phyloP scores from a whole-genome alignment of 1,140 invertebrate species.

The Drosophila mojavensis region DNA sequence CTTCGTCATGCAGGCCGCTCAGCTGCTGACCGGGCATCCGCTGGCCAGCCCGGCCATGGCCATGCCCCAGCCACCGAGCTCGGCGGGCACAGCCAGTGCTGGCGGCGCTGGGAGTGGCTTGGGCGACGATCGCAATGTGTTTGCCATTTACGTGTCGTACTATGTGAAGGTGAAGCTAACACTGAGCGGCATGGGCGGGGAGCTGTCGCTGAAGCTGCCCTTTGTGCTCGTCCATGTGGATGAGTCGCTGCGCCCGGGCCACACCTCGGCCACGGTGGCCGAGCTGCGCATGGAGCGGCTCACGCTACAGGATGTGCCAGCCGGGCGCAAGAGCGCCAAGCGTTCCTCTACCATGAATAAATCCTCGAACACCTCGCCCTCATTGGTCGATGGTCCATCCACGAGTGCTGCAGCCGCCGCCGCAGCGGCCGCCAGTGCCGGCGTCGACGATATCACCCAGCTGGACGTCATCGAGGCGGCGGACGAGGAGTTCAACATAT shows the following conservation, averaged over 20 bases:
- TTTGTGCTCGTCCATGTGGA: constrained; percentile 87
- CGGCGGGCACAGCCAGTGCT: neutral
- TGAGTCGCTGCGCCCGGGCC: constrained; percentile 50
- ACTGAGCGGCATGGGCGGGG: constrained; percentile 91
- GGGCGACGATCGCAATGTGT: constrained; percentile 91
- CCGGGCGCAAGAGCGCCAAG: constrained; percentile 45
- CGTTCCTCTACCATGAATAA: neutral
- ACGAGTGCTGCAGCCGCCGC: constrained; percentile 64
- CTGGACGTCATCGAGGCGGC: constrained; percentile 63
- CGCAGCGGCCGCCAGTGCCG: constrained; percentile 22
- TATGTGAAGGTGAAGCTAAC: constrained; percentile 94
- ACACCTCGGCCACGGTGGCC: constrained; percentile 40
- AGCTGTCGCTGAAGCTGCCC: constrained; percentile 91
- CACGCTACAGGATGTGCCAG: constrained; percentile 67
- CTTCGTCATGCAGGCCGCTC: constrained; percentile 53
- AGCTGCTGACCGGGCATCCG: constrained; percentile 43
- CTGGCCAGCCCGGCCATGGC: constrained; percentile 61
- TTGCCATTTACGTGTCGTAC: constrained; percentile 95
- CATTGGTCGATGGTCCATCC: constrained; percentile 52
- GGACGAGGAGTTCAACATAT: constrained; percentile 69
- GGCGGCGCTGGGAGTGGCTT: constrained; percentile 34
- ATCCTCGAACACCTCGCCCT: neutral
- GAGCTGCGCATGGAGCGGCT: constrained; percentile 64
- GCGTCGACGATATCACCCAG: constrained; percentile 12
- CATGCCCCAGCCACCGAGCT: constrained; percentile 20